A percentile compares a stretch with the other conserved stretches of the same genome.
These are phyloP conservation scores for Avahi laniger DNA, from an alignment of 2,797 vertebrate genomes.

Conservation along the genomic window DNA sequence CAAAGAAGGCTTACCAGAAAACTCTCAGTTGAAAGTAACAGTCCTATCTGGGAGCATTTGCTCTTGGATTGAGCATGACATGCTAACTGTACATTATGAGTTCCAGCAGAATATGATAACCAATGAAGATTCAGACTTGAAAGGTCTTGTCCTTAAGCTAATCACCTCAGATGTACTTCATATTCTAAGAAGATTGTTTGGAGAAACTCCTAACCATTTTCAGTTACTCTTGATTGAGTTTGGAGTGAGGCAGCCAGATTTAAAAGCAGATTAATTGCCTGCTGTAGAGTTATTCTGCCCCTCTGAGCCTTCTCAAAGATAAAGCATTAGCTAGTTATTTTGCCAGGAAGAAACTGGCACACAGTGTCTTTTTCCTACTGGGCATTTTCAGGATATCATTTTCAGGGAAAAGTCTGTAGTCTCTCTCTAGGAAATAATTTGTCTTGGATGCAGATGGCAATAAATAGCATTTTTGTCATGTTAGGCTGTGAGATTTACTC, in stretches of 20 bases:
- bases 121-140: not conserved
- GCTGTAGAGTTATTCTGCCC: not conserved
- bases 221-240: not conserved
- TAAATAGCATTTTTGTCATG: constrained; percentile 13
- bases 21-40: not conserved
- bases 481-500: constrained; percentile 98
- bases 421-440: not conserved
- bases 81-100: not conserved
- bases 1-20: not conserved
- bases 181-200: not conserved
- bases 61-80: not conserved
- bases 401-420: not conserved
- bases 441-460: not conserved
- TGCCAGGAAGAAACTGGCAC: not conserved
- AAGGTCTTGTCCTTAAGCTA: not conserved
- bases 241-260: not conserved
- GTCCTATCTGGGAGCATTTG: not conserved
- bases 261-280: not conserved
- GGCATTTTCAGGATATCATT: not conserved
- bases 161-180: not conserved
- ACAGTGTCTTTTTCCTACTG: not conserved
- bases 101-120: not conserved
- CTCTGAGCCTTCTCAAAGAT: not conserved
- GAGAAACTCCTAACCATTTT: not conserved
- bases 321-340: not conserved